Base-by-base conservation (phyloP, 2,113 vertebrate genomes). In the Daphoenositta chrysoptera region DNA sequence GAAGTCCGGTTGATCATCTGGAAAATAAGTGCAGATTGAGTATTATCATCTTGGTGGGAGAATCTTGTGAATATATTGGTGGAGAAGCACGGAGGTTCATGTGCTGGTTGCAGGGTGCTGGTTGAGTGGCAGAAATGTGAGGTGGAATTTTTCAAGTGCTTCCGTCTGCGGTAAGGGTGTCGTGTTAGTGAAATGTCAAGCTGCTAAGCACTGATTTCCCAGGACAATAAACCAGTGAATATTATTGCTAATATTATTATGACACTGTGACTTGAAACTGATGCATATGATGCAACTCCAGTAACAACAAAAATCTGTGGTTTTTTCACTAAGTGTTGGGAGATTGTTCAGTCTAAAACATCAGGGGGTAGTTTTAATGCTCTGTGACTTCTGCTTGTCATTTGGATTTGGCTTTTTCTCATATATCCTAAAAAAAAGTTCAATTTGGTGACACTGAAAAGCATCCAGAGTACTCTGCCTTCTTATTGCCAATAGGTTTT, bases 1-100 rank as follows among this genome's bases (percentile, higher is more conserved):
- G 35, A 93, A 93, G 93, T 93, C 90, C 92, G 60, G 90, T 66
- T 95, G 93, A 94, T 97, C 94, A 95, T 96, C 94, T 96, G 90
- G 95, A 96, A 96, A 96, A 96, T 93, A 96, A 94, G 90, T 92
- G 86, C 83, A 90, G 96, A 95, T 93, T 90, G 95, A 96, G 94
- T 78, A 81, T 95, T 94, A 90, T 90, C 93, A 64, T 94, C 83
- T 71, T 95, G 90, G 88, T 92, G 85, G 88, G 88, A 76, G 90
- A 86, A 84, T 81, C 90, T 60, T 73, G 89, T 78, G 95, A 86
- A 86, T 90, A 40, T 68, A 64, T 89, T 71, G 92, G 42, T 1
- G 8, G 88, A 57, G 88, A 10, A 84, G 76, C 28, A 24, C 65
- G 56, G 71, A 27, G 79, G 15, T 75, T 80, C 14, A 3, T 13